Conservation (phyloP, 2,888 invertebrate species). For the Orchesellides sinensis region DNA sequence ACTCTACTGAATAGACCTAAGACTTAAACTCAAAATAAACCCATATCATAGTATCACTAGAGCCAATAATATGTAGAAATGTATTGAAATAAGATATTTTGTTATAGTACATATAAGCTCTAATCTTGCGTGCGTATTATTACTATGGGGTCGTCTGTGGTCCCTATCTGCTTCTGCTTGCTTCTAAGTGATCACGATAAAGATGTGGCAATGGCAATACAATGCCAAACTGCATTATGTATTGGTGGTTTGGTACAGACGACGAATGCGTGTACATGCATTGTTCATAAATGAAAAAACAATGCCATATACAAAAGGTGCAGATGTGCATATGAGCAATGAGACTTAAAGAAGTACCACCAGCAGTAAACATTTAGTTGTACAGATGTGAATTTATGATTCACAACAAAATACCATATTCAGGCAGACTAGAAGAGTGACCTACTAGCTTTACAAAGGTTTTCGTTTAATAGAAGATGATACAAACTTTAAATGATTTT, state of each 20-base stretch:
- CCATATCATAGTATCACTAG: too few relatives aligned
- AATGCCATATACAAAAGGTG: conserved; percentile 27
- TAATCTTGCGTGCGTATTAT: conserved; percentile 37
- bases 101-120: too few relatives aligned
- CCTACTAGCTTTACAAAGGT: too few relatives aligned
- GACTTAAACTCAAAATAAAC: too few relatives aligned
- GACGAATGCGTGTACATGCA: too few relatives aligned
- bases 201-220: background rate
- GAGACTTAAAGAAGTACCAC: conserved; percentile 13
- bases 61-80: too few relatives aligned
- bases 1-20: too few relatives aligned
- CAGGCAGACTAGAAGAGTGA: too few relatives aligned
- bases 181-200: conserved; percentile 25
- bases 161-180: conserved; percentile 57
- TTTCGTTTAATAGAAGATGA: too few relatives aligned
- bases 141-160: conserved; percentile 46
- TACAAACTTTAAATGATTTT: background rate
- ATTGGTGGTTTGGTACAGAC: background rate
- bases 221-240: conserved; percentile 10
- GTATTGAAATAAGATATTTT: too few relatives aligned
- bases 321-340: conserved; percentile 51
- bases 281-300: too few relatives aligned
- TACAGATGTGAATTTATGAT: conserved; percentile 14
- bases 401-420: background rate
- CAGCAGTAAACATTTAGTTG: background rate